Evolutionary conservation across 1,140 invertebrate species (phyloP), one percentile per base, ranked within the genome.

Genomic region (Drosophila tsacasi): DNA sequence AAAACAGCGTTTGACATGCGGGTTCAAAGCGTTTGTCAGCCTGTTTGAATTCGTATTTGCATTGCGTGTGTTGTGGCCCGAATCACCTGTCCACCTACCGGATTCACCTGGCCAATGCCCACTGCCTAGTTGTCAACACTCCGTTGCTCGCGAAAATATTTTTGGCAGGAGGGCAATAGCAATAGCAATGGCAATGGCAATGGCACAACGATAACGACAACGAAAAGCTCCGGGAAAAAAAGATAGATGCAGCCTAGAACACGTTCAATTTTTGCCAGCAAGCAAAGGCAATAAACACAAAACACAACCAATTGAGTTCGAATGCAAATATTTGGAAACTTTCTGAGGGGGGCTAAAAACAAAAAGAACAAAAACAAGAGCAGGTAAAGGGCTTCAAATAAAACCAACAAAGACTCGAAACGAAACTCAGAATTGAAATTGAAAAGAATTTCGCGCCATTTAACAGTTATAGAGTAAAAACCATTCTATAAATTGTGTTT

Each of bases 231-330:
- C 23, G 7, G 3, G 37, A 79, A 76, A 79, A 76, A 79, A 76
- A 74, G 50, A 68, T 49, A 52, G 59, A 62, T 49, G 39, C 44
- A 50, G 35, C 40, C 35, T 27, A 62, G 67, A 71, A 75, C 60
- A 57, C 55, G 61, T 83, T 74, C 76, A 61, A 71, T 87, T 83
- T 81, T 71, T 60, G 69, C 47, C 85, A 69, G 63, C 63, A 32
- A 80, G 63, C 72, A 72, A 89, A 73, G 69, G 85, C 81, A 89
- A 89, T 90, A 89, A 90, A 90, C 81, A 84, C 81, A 90, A 89
- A 89, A 90, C 78, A 77, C 81, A 81, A 72, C 78, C 85, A 90
- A 89, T 89, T 89, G 84, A 90, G 81, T 90, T 84, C 85, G 77
- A 81, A 84, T 84, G 85, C 84, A 89, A 89, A 89, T 90, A 89